Evolutionary conservation across 2,113 vertebrate species (phyloP).

Genomic region (Urocitellus parryii): DNA sequence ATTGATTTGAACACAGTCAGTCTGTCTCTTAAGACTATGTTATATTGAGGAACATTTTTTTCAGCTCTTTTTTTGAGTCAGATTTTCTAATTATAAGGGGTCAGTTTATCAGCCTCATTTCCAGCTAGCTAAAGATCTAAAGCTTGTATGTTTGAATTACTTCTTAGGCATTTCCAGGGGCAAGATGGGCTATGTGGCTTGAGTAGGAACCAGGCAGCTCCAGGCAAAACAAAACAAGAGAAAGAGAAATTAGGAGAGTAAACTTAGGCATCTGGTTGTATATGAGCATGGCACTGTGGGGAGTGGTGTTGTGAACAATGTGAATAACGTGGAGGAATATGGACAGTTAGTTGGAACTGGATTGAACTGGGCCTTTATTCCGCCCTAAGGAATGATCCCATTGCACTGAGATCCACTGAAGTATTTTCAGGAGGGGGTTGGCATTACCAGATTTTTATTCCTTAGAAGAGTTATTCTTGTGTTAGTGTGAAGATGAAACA

Average conservation of each 20-base stretch:
- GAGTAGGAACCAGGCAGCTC: neutral
- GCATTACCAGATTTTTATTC: neutral
- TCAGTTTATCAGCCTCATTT: neutral
- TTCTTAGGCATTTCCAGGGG: constrained; percentile 26
- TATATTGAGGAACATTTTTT: neutral
- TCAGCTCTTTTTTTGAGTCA: neutral
- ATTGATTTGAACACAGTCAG: neutral
- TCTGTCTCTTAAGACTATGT: neutral
- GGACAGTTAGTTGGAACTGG: neutral
- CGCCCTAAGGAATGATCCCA: neutral
- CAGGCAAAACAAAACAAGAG: neutral
- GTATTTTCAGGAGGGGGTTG: neutral
- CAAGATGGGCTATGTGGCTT: constrained; percentile 5
- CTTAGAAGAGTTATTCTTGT: neutral
- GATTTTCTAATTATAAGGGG: neutral
- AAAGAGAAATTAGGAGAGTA: neutral
- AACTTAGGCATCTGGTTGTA: neutral
- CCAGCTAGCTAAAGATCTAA: neutral
- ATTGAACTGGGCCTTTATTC: accelerated
- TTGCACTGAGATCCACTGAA: too few relatives aligned
- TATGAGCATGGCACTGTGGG: neutral
- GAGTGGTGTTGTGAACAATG: neutral
- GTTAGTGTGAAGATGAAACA: neutral
- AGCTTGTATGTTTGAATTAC: constrained; percentile 9
- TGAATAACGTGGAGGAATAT: neutral